A percentile compares a stretch with the other conserved stretches of the same genome.
These are phyloP conservation scores for Drepana falcataria DNA, from an alignment of 2,888 invertebrate genomes.

Conservation along the genomic window DNA sequence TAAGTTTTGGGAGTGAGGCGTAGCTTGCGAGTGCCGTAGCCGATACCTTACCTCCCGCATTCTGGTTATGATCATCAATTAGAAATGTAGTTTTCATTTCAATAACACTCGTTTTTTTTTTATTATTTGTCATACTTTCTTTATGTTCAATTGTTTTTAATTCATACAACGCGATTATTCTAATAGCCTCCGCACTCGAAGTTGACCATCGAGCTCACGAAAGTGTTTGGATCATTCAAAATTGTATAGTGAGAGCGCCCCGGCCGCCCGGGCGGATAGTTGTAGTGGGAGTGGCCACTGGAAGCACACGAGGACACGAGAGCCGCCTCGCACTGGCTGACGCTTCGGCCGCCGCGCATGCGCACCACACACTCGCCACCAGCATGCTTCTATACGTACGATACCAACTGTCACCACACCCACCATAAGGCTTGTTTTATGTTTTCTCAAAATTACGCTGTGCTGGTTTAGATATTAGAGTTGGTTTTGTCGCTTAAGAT, in stretches of 20 bases:
- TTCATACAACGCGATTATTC: slow-evolving; percentile 70
- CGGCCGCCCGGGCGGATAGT: slow-evolving; percentile 8
- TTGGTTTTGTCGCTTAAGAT: slow-evolving; percentile 52
- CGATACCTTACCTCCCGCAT: slow-evolving; percentile 79
- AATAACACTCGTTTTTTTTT: slow-evolving; percentile 75
- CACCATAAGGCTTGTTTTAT: slow-evolving; percentile 61
- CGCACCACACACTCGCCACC: slow-evolving; percentile 19
- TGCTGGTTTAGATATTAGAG: slow-evolving; percentile 56
- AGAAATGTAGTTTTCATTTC: slow-evolving; percentile 77
- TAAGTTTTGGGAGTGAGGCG: slow-evolving; percentile 82
- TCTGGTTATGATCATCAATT: slow-evolving; percentile 80
- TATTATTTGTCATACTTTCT: slow-evolving; percentile 66
- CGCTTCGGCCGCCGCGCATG: slow-evolving; percentile 31
- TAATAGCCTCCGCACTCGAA: slow-evolving; percentile 72
- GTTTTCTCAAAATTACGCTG: slow-evolving; percentile 50
- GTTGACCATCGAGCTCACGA: slow-evolving; percentile 58
- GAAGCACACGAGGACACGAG: slow-evolving; percentile 71
- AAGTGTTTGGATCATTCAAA: slow-evolving; percentile 48
- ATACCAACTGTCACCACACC: slow-evolving; percentile 44
- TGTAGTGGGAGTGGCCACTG: slow-evolving; percentile 52
- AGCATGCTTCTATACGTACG: slow-evolving; percentile 35
- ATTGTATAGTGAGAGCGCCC: slow-evolving; percentile 19
- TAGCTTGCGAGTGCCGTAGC: slow-evolving; percentile 83
- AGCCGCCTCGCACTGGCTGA: slow-evolving; percentile 34
- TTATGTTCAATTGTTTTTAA: slow-evolving; percentile 64